These are phyloP conservation scores for Augochlora pura DNA, from an alignment of 1,140 invertebrate genomes.

Conservation along the genomic window DNA sequence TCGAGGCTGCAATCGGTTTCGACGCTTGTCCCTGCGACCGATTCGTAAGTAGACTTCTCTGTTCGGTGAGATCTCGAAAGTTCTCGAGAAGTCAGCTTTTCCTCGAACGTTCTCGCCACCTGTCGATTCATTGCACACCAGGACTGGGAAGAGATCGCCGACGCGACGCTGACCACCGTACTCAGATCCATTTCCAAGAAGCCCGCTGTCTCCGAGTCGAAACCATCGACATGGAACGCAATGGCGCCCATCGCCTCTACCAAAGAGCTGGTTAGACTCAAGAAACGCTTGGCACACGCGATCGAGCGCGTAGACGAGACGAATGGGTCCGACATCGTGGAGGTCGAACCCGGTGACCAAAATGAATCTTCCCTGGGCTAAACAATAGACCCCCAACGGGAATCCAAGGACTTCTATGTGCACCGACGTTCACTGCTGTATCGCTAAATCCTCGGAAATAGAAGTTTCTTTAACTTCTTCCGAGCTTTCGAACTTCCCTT, in stretches of 20 bases:
- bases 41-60: slow-evolving; percentile 60
- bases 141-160: slow-evolving; percentile 75
- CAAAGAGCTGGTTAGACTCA: slow-evolving; percentile 68
- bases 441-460: no score
- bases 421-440: no score
- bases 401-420: no score
- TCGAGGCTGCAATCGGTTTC: slow-evolving; percentile 71
- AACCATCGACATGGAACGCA: slow-evolving; percentile 49
- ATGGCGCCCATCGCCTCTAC: slow-evolving; percentile 43
- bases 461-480: no score
- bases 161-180: slow-evolving; percentile 59
- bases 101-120: no score
- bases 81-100: no score
- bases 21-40: slow-evolving; percentile 65
- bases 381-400: no score
- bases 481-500: no score
- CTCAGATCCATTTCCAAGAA: slow-evolving; percentile 52
- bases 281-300: slow-evolving; percentile 68
- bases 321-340: slow-evolving; percentile 31
- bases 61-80: no score
- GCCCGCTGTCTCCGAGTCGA: slow-evolving; percentile 13
- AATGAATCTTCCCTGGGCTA: slow-evolving; percentile 9
- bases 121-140: slow-evolving; percentile 23
- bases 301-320: slow-evolving; percentile 61
- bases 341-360: slow-evolving; percentile 46